Evolutionary conservation across 2,797 vertebrate genomes (phyloP), one percentile per base, ranked within the genome.

Genomic region (Melanotaenia parkinsoni): DNA sequence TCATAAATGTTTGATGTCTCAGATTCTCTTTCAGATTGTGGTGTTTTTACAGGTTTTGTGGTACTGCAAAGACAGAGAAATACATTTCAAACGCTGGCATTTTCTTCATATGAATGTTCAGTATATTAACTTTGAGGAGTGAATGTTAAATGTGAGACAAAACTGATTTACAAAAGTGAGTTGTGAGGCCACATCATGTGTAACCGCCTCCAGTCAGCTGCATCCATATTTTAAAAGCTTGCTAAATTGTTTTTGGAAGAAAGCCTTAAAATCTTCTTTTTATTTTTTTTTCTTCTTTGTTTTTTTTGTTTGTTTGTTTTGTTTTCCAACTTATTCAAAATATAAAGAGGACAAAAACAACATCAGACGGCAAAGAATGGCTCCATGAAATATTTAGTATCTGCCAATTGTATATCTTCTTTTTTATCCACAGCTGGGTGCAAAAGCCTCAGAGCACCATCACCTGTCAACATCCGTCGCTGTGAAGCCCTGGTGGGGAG

Each of bases 371-470:
- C 72, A 68, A 28, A 79, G 65, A 70, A 57, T 50, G 28, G 56
- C 69, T 59, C 14, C 63, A 88, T 91, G 13, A 89, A 91, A 90
- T 88, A 89, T 91, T 89, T 61, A 89, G 56, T 57, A 80, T 76
- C 62, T 79, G 83, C 84, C 87, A 77, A 81, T 87, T 79, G 54
- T 45, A 59, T 63, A 74, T 83, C 57, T 75, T 73, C 67, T 83
- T 72, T 79, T 74, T 86, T 85, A 58, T 84, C 51, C 72, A 37
- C 10, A 57, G 28, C 58, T 72, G 69, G 70, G 63, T 84, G 70
- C 77, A 28, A 81, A 90, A 85, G 81, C 40, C 76, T 82, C 51
- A 53, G 72, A 70, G 75, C 54, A 7, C 57, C 22, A 70, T 79
- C 88, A 84, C 75, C 70, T 66, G 72, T 88, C 83, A 76, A 70